phyloP scores from a whole-genome alignment of 2,113 vertebrate species.

The Theristicus caerulescens region DNA sequence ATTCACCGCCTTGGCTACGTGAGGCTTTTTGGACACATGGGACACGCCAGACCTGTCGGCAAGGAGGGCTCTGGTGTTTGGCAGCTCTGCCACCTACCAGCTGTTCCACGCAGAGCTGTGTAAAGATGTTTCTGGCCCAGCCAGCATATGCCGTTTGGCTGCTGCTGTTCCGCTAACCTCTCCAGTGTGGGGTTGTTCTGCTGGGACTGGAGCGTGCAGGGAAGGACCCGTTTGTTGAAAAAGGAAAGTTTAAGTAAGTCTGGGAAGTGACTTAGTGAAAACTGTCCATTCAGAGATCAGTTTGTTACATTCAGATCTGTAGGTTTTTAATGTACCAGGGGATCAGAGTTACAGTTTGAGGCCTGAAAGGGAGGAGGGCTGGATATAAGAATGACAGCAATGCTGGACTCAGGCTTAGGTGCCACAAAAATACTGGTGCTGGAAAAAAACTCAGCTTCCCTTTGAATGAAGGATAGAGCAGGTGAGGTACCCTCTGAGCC shows the following conservation, averaged over 20 bases:
- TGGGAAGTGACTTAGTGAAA: background rate
- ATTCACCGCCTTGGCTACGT: background rate
- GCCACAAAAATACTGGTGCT: background rate
- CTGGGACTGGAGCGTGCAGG: background rate
- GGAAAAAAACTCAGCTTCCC: background rate
- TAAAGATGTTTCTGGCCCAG: background rate
- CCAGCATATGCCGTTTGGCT: background rate
- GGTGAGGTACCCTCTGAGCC: background rate
- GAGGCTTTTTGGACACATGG: background rate
- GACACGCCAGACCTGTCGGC: background rate
- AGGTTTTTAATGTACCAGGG: conserved; percentile 41
- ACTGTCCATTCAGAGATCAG: background rate
- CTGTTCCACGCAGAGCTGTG: background rate
- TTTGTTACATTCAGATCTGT: background rate
- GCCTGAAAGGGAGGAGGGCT: background rate
- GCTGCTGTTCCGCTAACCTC: background rate
- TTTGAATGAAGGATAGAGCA: background rate
- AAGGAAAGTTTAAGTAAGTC: background rate
- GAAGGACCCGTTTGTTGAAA: background rate
- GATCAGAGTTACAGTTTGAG: conserved; percentile 28
- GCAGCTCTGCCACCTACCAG: background rate
- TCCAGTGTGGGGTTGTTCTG: background rate
- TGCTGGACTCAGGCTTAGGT: background rate
- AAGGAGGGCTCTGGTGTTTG: background rate
- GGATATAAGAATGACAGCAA: background rate